Conservation (phyloP, 1,140 invertebrate genomes). For the Tetragnatha versicolor region DNA sequence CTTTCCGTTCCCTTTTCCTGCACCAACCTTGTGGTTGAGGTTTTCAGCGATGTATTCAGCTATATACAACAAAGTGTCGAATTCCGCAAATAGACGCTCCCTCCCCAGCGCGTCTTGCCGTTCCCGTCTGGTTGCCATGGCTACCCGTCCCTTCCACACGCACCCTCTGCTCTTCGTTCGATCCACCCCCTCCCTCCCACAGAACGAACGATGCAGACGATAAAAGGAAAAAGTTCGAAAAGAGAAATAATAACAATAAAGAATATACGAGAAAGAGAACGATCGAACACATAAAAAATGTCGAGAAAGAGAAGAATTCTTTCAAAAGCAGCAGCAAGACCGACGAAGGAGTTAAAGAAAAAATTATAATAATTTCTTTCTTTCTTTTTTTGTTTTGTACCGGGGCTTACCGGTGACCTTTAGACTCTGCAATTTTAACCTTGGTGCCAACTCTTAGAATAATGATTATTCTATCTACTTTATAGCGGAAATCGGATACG, state of each 20-base stretch:
- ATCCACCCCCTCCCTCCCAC: not conserved
- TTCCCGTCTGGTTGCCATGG: constrained; percentile 1
- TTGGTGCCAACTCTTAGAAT: too few species aligned
- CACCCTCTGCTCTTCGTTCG: not conserved
- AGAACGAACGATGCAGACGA: not conserved
- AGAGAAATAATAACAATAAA: not conserved
- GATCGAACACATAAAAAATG: not conserved
- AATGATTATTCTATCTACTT: too few species aligned
- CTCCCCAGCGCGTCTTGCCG: constrained; percentile 1
- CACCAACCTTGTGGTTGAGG: too few species aligned
- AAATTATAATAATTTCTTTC: not conserved
- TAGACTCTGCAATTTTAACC: not conserved
- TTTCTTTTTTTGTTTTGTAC: not conserved
- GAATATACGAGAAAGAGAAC: not conserved
- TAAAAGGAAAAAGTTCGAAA: not conserved
- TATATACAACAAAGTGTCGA: not conserved
- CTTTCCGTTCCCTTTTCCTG: too few species aligned
- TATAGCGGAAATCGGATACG: too few species aligned
- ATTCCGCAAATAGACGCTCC: constrained; percentile 10
- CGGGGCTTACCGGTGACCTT: not conserved
- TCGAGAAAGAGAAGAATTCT: not conserved
- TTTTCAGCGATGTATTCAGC: too few species aligned
- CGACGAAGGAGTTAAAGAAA: not conserved
- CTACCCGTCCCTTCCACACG: not conserved
- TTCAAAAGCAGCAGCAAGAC: constrained; percentile 1